A percentile compares a stretch with the other conserved stretches of the same genome.
Evolutionary conservation across 2,797 vertebrate species (phyloP).

Genomic region (Acrocephalus scirpaceus): DNA sequence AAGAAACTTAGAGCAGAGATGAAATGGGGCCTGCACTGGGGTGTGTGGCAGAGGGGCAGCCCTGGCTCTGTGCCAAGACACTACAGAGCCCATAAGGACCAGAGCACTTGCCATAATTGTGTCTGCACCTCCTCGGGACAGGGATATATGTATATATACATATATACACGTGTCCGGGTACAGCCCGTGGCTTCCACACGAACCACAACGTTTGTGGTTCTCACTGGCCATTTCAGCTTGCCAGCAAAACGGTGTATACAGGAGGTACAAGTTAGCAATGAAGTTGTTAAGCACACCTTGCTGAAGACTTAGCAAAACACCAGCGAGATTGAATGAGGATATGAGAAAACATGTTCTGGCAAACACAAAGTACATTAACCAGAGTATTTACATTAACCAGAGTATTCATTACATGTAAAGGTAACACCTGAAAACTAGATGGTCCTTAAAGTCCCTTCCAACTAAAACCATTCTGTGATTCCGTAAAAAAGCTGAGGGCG

Average conservation of each 20-base stretch:
- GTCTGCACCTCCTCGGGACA: not conserved
- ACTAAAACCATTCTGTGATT: not conserved
- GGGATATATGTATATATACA: no score
- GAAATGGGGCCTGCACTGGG: rapidly evolving
- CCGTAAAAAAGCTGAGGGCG: not conserved
- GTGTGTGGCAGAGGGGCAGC: not conserved
- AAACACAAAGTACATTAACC: not conserved
- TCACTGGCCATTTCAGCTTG: not conserved
- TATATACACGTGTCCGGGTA: no score
- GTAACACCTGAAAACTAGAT: not conserved
- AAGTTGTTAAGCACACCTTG: not conserved
- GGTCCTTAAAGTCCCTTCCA: not conserved
- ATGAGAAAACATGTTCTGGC: not conserved
- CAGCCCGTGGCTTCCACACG: not conserved
- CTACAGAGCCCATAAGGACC: rapidly evolving
- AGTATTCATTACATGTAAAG: not conserved
- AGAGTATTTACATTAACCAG: not conserved
- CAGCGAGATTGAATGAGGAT: not conserved
- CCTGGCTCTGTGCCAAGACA: not conserved
- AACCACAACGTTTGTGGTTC: rapidly evolving
- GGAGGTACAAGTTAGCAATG: not conserved
- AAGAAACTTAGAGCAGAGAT: not conserved
- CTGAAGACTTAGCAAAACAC: not conserved
- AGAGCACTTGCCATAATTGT: rapidly evolving
- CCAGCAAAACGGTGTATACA: not conserved